phyloP scores from a whole-genome alignment of 1,140 invertebrate species.

The Oryctes rhinoceros region DNA sequence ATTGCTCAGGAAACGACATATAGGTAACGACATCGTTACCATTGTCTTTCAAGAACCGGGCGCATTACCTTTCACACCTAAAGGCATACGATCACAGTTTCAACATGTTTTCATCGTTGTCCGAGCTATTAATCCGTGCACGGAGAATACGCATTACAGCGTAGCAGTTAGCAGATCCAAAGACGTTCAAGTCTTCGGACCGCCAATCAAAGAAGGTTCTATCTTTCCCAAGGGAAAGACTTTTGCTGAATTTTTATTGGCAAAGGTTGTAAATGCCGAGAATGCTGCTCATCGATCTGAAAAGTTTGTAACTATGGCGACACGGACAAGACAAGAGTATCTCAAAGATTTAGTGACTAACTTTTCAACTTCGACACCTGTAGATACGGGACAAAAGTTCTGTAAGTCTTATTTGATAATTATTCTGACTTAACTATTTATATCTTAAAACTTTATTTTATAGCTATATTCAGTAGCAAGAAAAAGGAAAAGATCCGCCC shows the following conservation, averaged over 20 bases:
- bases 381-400: slow-evolving; percentile 90
- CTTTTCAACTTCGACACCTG: slow-evolving; percentile 80
- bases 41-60: slow-evolving; percentile 97
- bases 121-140: slow-evolving; percentile 87
- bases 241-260: slow-evolving; percentile 92
- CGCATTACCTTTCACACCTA: slow-evolving; percentile 90
- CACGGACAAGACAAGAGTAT: slow-evolving; percentile 94
- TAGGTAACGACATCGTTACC: slow-evolving; percentile 96
- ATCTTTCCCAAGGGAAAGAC: slow-evolving; percentile 87
- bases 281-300: slow-evolving; percentile 95
- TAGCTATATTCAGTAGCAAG: slow-evolving; percentile 74
- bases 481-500: slow-evolving; percentile 75
- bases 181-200: slow-evolving; percentile 95
- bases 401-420: slow-evolving; percentile 69
- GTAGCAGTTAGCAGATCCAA: slow-evolving; percentile 92
- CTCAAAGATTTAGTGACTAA: slow-evolving; percentile 91
- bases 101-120: slow-evolving; percentile 98
- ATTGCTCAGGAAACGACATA: slow-evolving; percentile 89
- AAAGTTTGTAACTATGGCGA: slow-evolving; percentile 98
- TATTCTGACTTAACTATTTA: not conserved
- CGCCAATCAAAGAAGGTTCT: slow-evolving; percentile 85
- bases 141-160: slow-evolving; percentile 89
- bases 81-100: slow-evolving; percentile 93
- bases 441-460: slow-evolving; percentile 46
- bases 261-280: slow-evolving; percentile 98